A percentile compares a stretch with the other conserved stretches of the same genome.
phyloP scores from a whole-genome alignment of 2,113 vertebrate genomes.

The Bufo bufo region DNA sequence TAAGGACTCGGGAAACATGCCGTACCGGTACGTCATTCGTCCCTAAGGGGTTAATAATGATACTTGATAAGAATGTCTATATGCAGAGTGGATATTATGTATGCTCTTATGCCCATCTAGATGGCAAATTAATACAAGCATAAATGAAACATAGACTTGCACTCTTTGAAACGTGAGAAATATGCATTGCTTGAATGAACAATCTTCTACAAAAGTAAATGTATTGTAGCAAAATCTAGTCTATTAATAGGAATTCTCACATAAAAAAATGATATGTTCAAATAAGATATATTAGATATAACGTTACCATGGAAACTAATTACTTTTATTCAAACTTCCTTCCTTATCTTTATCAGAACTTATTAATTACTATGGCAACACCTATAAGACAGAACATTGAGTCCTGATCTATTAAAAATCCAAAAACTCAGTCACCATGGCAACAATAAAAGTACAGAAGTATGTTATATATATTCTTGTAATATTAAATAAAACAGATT shows the following conservation, averaged over 20 bases:
- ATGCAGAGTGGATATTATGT: background rate
- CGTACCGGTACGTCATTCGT: no score
- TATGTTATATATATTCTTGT: conserved; percentile 3
- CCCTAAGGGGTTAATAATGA: no score
- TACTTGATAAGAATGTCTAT: background rate
- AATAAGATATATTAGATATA: conserved; percentile 50
- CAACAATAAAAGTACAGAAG: conserved; percentile 36
- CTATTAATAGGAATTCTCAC: conserved; percentile 5
- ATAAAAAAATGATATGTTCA: conserved; percentile 7
- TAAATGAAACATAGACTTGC: background rate
- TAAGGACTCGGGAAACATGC: no score
- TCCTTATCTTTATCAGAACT: conserved; percentile 45
- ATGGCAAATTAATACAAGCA: background rate
- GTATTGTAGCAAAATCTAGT: conserved; percentile 5
- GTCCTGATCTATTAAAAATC: conserved; percentile 33
- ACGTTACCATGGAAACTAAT: conserved; percentile 55
- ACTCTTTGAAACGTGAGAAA: background rate
- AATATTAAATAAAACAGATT: background rate
- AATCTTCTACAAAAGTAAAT: background rate
- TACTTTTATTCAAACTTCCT: conserved; percentile 53
- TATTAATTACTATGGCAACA: conserved; percentile 55
- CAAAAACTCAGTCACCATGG: conserved; percentile 30
- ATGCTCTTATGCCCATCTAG: background rate
- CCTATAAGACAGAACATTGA: conserved; percentile 57
- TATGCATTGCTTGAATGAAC: background rate